A percentile compares a stretch with the other conserved stretches of the same genome.
phyloP scores from a whole-genome alignment of 2,113 vertebrate species.

The Zosterops hypoxanthus region DNA sequence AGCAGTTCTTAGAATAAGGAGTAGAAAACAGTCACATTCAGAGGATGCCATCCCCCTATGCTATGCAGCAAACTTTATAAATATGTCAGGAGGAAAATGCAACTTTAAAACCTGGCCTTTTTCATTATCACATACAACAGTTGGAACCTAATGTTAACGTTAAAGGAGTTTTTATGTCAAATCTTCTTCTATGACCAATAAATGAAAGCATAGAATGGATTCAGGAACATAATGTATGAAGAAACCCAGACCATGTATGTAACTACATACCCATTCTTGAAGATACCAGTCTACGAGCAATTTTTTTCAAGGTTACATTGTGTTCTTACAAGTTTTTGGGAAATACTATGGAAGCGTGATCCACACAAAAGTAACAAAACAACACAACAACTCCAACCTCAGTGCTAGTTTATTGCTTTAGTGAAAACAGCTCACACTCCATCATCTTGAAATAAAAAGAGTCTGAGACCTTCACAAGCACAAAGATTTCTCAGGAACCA shows the following conservation, averaged over 20 bases:
- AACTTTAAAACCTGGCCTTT: conserved; percentile 17
- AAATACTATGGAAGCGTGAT: neutral
- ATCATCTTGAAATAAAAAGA: neutral
- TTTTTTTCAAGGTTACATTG: neutral
- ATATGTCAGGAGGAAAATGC: conserved; percentile 12
- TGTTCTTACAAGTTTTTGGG: neutral
- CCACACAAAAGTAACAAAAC: neutral
- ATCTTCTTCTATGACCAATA: conserved; percentile 7
- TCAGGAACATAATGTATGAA: conserved; percentile 12
- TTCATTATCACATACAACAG: conserved; percentile 48
- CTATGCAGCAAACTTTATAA: neutral
- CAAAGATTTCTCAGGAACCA: neutral
- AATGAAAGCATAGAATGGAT: conserved; percentile 1
- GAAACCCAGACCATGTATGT: neutral
- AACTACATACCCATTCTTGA: neutral
- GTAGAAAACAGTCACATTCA: neutral
- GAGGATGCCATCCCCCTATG: neutral
- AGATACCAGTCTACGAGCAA: neutral
- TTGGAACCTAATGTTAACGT: conserved; percentile 25
- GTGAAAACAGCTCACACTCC: neutral
- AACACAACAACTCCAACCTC: neutral
- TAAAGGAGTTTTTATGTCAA: conserved; percentile 39
- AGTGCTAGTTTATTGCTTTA: neutral
- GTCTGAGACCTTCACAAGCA: neutral
- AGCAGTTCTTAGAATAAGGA: neutral